A percentile compares a stretch with the other conserved stretches of the same genome.
These are phyloP conservation scores for Patella pellucida DNA, from an alignment of 2,888 invertebrate species.

Conservation along the genomic window DNA sequence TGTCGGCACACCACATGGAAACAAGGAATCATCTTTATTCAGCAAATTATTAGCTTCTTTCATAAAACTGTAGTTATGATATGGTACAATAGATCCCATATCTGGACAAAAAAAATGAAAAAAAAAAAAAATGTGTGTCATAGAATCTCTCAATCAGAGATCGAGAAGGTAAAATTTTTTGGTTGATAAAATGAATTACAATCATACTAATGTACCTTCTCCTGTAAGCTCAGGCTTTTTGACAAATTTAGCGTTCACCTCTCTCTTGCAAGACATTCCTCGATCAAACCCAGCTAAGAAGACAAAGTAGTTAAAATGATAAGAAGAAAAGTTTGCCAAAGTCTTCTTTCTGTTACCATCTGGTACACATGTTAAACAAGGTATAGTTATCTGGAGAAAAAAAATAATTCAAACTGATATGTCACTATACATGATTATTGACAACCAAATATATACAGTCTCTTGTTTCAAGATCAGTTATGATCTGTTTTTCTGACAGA, in stretches of 20 bases:
- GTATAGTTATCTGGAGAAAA: constrained; percentile 36
- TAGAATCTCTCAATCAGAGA: not conserved
- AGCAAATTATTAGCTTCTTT: constrained; percentile 13
- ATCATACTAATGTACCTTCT: constrained; percentile 14
- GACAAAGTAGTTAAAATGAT: constrained; percentile 13
- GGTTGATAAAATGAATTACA: too few relatives aligned
- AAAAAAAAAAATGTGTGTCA: not conserved
- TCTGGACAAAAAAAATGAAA: constrained; percentile 15
- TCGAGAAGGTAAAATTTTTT: too few relatives aligned
- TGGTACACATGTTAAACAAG: constrained; percentile 33
- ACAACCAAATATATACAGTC: too few relatives aligned
- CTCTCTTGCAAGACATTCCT: constrained; percentile 20
- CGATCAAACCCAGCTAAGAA: constrained; percentile 26
- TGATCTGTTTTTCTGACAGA: too few relatives aligned
- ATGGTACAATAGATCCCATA: constrained; percentile 28
- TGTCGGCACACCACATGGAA: not conserved
- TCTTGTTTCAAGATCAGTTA: too few relatives aligned
- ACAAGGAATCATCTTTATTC: not conserved
- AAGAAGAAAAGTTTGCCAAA: not conserved
- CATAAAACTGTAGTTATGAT: constrained; percentile 36
- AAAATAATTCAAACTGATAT: not conserved
- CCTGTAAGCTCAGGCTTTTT: constrained; percentile 18
- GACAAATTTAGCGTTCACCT: not conserved
- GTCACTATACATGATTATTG: too few relatives aligned
- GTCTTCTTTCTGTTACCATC: constrained; percentile 23